Evolutionary conservation across 2,113 vertebrate genomes (phyloP), one percentile per base, ranked within the genome.

Genomic region (Campylomormyrus tamandua): DNA sequence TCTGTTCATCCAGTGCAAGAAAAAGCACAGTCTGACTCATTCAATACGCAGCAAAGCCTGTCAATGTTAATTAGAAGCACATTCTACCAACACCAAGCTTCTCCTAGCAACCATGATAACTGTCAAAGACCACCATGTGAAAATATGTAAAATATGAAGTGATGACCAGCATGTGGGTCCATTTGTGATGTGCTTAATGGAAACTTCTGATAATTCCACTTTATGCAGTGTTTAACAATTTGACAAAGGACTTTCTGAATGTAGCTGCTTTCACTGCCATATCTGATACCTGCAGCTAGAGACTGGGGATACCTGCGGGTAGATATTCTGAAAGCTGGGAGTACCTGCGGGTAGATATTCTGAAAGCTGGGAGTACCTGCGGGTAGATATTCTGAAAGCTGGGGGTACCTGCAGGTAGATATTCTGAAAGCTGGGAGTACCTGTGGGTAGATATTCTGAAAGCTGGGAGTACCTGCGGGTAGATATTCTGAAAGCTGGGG

Each of bases 81-180:
- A 46, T 48, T 58, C 89, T 50, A 9, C 77, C 53, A 58, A 58
- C 89, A 85, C 10, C 42, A 45, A 58, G 89, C 7, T 52, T 84
- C 89, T 48, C 89, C 52, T 89, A 89, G 89, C 89, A 89, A 89
- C 89, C 89, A 48, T 19, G 53, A 49, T 48, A 31, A 56, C 89
- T 85, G 13, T 84, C 89, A 85, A 48, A 48, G 35, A 89, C 17
- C 5, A 88, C 17, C 53, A 58, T 80, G 50, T 27, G 77, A 62
- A 52, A 58, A 13, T 53, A 15, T 19, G 11, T 58, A 27, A 80
- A 48, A 66, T 39, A 52, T 53, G 74, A 39, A 89, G 52, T 31
- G 31, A 89, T 56, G 21, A 15, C 39, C 42, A 85, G 52, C 42
- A 56, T 45, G 39, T 62, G 53, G 21, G 24, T 85, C 56, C 46